Evolutionary conservation across 2,888 invertebrate genomes (phyloP), one percentile per base, ranked within the genome.

Genomic region (Dasysyrphus albostriatus): DNA sequence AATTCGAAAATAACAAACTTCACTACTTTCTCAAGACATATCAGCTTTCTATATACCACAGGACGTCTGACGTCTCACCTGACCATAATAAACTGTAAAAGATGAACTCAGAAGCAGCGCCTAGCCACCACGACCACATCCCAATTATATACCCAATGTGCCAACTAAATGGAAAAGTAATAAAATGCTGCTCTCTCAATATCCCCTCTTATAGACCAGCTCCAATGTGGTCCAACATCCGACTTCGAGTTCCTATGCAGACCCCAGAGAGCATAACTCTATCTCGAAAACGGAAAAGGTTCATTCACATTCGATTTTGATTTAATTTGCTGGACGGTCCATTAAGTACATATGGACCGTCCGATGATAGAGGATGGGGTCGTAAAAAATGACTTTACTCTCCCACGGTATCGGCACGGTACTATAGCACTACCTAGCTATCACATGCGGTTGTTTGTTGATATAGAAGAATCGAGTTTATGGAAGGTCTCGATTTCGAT

Each of bases 1-100:
- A 83, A 87, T 87, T 83, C 72, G 78, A 83, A 87, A 83, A 79
- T 87, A 87, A 87, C 67, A 83, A 83, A 87, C 82, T 78, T 67
- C 19, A 49, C 82, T 87, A 78, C 59, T 63, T 74, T 76, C 58
- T 58, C 34, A 54, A 72, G 44, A 58, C 58, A 58, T 14, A 42
- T 44, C 32, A 58, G 54, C n/a, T 54, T 24, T 37, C 39, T 24
- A 2, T 24, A 24, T 39, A 7, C 19, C 9, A 54, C n/a, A 8
- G 24, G 24, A 24, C 24, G 24, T 24, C 24, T 24, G 16, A 44
- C 32, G 49, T 14, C 32, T 16, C 34, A 61, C 39, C 65, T 49
- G 77, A 37, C 69, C 56, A 70, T 79, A 73, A 65, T 49, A 74
- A 63, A 61, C 76, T 34, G 58, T 32, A 37, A 61, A 77, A 76